Conservation (phyloP, 2,888 invertebrate species). For the Cotesia congregata region DNA sequence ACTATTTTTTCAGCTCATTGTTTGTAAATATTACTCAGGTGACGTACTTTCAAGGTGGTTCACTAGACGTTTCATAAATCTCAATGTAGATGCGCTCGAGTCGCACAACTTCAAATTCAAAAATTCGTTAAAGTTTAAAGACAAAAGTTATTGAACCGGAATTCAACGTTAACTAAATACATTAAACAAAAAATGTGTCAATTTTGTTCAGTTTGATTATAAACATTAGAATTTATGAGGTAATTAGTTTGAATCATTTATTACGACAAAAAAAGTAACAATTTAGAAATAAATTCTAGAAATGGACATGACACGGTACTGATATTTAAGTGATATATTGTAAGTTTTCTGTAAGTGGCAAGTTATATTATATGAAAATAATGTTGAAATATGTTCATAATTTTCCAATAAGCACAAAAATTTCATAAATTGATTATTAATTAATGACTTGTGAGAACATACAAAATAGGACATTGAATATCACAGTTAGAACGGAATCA, state of each 20-base stretch:
- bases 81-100: conserved; percentile 30
- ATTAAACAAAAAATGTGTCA: conserved; percentile 20
- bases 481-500: conserved; percentile 25
- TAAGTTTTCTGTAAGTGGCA: conserved; percentile 24
- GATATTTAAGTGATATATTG: conserved; percentile 42
- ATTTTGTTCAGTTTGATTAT: conserved; percentile 6
- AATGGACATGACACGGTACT: conserved; percentile 38
- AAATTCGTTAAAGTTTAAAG: conserved; percentile 26
- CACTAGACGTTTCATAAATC: conserved; percentile 29
- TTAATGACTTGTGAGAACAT: conserved; percentile 23
- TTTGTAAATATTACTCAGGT: conserved; percentile 35
- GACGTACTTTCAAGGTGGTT: conserved; percentile 31
- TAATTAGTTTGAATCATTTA: background rate
- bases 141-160: conserved; percentile 31
- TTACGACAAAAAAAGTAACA: background rate
- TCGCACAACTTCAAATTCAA: conserved; percentile 30
- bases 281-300: background rate
- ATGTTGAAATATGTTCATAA: conserved; percentile 18
- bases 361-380: conserved; percentile 20
- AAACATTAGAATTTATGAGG: background rate
- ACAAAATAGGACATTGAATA: conserved; percentile 14
- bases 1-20: conserved; percentile 15
- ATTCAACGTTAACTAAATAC: conserved; percentile 32
- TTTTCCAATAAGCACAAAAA: conserved; percentile 14
- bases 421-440: conserved; percentile 13